A percentile compares a stretch with the other conserved stretches of the same genome.
Conservation (phyloP, 2,888 invertebrate species). For the Leptura quadrifasciata region DNA sequence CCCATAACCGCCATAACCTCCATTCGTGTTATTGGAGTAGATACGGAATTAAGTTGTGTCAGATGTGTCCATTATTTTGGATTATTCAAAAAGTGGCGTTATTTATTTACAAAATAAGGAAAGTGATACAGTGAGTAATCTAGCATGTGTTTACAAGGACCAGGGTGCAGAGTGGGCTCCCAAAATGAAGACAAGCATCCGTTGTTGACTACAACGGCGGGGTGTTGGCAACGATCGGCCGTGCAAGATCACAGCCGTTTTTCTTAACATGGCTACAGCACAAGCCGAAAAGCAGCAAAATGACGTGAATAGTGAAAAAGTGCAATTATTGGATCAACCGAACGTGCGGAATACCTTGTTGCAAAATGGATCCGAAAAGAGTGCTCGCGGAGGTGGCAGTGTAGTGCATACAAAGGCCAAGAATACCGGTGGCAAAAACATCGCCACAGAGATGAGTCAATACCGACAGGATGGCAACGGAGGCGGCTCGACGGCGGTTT, state of each 20-base stretch:
- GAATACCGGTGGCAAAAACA: conserved; percentile 78
- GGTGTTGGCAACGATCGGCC: conserved; percentile 79
- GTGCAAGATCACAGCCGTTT: conserved; percentile 74
- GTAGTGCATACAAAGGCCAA: conserved; percentile 80
- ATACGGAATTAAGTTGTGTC: conserved; percentile 85
- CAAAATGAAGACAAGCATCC: conserved; percentile 73
- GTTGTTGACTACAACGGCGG: conserved; percentile 75
- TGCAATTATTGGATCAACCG: conserved; percentile 80
- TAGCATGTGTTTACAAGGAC: conserved; percentile 75
- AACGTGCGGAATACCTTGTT: conserved; percentile 82
- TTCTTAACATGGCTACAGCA: conserved; percentile 88
- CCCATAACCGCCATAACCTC: conserved; percentile 87
- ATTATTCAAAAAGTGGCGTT: conserved; percentile 73
- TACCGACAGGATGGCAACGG: conserved; percentile 81
- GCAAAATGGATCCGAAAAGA: conserved; percentile 88
- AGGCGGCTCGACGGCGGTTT: conserved; percentile 72
- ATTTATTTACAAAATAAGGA: conserved; percentile 70
- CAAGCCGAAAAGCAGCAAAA: conserved; percentile 89
- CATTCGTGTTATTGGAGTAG: conserved; percentile 85
- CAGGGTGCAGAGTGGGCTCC: conserved; percentile 70
- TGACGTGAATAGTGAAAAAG: conserved; percentile 82
- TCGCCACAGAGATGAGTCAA: conserved; percentile 79
- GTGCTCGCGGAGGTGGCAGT: conserved; percentile 78
- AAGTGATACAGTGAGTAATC: conserved; percentile 70
- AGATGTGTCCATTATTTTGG: conserved; percentile 77